These are phyloP conservation scores for Teleiodes luculella DNA, from an alignment of 2,888 invertebrate genomes.

Conservation along the genomic window DNA sequence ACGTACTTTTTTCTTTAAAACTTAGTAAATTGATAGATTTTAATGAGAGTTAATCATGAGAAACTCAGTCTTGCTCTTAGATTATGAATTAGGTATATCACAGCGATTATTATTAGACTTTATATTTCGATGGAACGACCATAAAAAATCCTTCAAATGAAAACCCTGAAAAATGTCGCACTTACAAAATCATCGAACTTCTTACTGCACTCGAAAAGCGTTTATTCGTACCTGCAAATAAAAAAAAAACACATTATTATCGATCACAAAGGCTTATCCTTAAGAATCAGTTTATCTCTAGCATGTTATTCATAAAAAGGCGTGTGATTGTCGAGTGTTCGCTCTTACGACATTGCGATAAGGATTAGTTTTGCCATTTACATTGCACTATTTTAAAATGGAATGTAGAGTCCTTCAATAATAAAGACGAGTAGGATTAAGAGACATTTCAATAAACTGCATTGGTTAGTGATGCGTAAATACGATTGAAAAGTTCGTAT, in stretches of 20 bases:
- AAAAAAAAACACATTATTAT: conserved; percentile 15
- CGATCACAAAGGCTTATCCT: conserved; percentile 5
- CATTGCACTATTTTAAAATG: background rate
- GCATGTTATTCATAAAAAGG: background rate
- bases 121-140: background rate
- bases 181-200: background rate
- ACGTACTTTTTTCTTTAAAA: no score
- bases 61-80: no score
- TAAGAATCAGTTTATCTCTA: background rate
- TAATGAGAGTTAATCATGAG: no score
- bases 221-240: conserved; percentile 14
- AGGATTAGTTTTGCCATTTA: background rate
- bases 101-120: no score
- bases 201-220: background rate
- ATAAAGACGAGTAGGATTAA: conserved; percentile 12
- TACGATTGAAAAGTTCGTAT: background rate
- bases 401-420: background rate
- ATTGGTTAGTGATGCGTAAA: conserved; percentile 11
- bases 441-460: conserved; percentile 16
- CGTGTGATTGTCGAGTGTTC: no score
- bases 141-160: background rate
- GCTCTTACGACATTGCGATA: background rate
- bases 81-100: no score
- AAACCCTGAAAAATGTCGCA: background rate
- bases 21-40: no score